phyloP scores from a whole-genome alignment of 1,140 invertebrate species.

The Vollenhovia emeryi region DNA sequence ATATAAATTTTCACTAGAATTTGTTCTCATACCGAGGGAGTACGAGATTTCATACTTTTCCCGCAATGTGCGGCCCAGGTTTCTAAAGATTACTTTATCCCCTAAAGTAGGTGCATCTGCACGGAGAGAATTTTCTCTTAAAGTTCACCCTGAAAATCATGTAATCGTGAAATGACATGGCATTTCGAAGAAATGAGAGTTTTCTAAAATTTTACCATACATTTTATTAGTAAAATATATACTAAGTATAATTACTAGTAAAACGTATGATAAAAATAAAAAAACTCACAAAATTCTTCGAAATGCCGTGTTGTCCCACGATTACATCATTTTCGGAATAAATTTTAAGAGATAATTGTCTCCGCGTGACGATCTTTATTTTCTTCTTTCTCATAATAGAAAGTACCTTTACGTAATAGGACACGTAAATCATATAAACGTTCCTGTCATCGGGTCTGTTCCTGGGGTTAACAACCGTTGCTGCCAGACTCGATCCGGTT shows the following conservation, averaged over 20 bases:
- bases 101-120: not conserved
- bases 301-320: too few relatives aligned
- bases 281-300: too few relatives aligned
- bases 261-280: too few relatives aligned
- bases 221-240: too few relatives aligned
- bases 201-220: too few relatives aligned
- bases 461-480: constrained; percentile 88
- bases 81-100: not conserved
- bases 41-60: not conserved
- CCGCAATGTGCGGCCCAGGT: not conserved
- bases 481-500: constrained; percentile 89
- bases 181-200: too few relatives aligned
- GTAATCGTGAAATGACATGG: too few relatives aligned
- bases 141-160: too few relatives aligned
- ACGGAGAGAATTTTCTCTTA: too few relatives aligned
- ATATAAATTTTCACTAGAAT: not conserved
- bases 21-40: not conserved
- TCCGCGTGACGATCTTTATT: not conserved
- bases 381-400: not conserved
- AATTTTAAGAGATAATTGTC: too few relatives aligned
- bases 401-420: constrained; percentile 93
- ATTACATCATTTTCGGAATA: too few relatives aligned
- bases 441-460: constrained; percentile 90
- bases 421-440: constrained; percentile 95
- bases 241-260: too few relatives aligned